Conservation (phyloP, 2,888 invertebrate species). For the Plemyria rubiginata region DNA sequence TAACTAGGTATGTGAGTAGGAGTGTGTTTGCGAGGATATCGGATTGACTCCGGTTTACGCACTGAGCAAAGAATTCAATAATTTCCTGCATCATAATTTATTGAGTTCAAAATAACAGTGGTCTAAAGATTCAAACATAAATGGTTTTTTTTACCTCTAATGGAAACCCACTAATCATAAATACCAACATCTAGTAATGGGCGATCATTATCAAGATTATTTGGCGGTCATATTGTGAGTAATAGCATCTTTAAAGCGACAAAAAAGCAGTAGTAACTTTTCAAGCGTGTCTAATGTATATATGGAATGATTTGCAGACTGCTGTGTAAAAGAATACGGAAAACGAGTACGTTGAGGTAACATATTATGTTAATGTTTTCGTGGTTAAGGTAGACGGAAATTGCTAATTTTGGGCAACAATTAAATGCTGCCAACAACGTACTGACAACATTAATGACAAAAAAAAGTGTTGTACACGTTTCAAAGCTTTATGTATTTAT, state of each 20-base stretch:
- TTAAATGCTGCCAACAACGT: constrained; percentile 23
- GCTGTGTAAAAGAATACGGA: constrained; percentile 37
- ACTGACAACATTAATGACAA: constrained; percentile 18
- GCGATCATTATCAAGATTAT: background rate
- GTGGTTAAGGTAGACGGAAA: constrained; percentile 36
- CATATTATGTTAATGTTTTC: constrained; percentile 31
- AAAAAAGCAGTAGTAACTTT: constrained; percentile 34
- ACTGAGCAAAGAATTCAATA: no score
- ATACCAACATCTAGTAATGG: background rate
- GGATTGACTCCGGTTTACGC: background rate
- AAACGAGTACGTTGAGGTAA: constrained; percentile 30
- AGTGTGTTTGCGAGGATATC: no score
- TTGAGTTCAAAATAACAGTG: no score
- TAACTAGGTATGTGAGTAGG: background rate
- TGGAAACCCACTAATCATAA: background rate
- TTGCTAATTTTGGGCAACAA: constrained; percentile 35
- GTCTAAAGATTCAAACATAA: no score
- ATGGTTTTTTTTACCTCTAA: background rate
- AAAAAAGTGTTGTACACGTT: constrained; percentile 23
- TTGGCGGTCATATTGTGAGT: constrained; percentile 22
- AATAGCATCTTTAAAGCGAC: constrained; percentile 24
- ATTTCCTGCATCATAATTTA: no score
- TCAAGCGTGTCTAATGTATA: constrained; percentile 36
- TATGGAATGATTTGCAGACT: constrained; percentile 33
- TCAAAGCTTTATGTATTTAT: background rate